A percentile compares a stretch with the other conserved stretches of the same genome.
Conservation (phyloP, 23 tunicate species). For the Ascidia mentula region DNA sequence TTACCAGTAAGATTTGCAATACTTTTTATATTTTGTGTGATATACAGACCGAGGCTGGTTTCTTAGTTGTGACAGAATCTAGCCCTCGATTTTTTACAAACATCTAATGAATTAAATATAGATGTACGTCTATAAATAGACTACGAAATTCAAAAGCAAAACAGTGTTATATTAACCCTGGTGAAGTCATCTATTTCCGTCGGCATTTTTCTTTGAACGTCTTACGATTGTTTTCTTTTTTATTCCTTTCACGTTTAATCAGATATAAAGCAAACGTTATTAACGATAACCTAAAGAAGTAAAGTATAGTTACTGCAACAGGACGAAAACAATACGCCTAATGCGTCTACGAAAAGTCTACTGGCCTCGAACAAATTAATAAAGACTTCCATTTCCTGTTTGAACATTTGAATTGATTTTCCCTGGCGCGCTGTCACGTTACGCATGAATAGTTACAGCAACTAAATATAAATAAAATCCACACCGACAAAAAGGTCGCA, state of each 20-base stretch:
- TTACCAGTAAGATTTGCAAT: no score
- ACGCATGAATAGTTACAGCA: not conserved
- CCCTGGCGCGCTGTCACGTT: not conserved
- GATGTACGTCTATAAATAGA: not conserved
- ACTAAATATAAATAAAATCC: not conserved
- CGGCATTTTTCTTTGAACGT: not conserved
- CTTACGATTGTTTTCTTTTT: not conserved
- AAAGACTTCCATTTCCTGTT: not conserved
- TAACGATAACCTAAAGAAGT: not conserved
- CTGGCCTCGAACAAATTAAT: not conserved
- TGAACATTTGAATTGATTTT: not conserved
- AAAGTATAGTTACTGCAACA: not conserved
- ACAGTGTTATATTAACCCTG: not conserved
- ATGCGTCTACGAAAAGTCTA: not conserved
- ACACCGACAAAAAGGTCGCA: no score
- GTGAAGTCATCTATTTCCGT: conserved; percentile 24
- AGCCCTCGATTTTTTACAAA: no score
- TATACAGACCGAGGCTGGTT: no score
- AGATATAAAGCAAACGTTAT: not conserved
- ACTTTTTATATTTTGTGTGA: no score
- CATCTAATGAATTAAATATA: no score
- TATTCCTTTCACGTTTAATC: not conserved
- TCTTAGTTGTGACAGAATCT: no score
- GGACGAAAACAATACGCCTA: not conserved
- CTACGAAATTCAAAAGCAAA: not conserved